Conservation (phyloP, 2,888 invertebrate genomes). For the Tachina fera region DNA sequence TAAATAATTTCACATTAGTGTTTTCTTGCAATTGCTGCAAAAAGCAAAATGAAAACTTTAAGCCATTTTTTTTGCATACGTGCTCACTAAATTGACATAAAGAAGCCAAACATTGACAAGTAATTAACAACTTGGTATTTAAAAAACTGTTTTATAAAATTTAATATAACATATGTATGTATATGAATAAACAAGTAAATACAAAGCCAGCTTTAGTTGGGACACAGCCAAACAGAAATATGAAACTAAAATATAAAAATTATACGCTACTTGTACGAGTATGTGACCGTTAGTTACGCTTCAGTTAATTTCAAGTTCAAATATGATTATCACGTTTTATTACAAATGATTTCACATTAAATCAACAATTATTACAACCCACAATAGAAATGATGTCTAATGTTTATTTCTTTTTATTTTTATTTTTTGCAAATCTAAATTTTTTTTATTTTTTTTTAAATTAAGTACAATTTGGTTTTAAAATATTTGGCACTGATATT, state of each 20-base stretch:
- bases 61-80: constrained; percentile 15
- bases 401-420: constrained; percentile 36
- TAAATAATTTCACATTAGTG: background rate
- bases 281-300: constrained; percentile 57
- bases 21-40: background rate
- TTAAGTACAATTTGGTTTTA: constrained; percentile 72
- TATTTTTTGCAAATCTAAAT: constrained; percentile 32
- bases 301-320: constrained; percentile 70
- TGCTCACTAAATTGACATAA: constrained; percentile 54
- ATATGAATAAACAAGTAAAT: background rate
- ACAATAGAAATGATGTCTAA: background rate
- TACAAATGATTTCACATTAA: constrained; percentile 16
- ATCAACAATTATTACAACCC: background rate
- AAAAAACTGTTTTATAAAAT: constrained; percentile 29
- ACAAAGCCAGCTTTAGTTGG: background rate
- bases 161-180: background rate
- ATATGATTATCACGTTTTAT: constrained; percentile 69
- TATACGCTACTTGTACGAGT: constrained; percentile 9
- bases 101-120: constrained; percentile 55
- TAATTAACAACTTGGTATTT: constrained; percentile 52
- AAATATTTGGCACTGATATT: constrained; percentile 72
- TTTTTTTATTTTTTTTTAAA: constrained; percentile 44
- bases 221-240: constrained; percentile 1
- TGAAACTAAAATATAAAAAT: constrained; percentile 37
- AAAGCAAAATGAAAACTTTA: background rate